A percentile compares a stretch with the other conserved stretches of the same genome.
Evolutionary conservation across 2,113 vertebrate genomes (phyloP).

Genomic region (Fukomys damarensis): DNA sequence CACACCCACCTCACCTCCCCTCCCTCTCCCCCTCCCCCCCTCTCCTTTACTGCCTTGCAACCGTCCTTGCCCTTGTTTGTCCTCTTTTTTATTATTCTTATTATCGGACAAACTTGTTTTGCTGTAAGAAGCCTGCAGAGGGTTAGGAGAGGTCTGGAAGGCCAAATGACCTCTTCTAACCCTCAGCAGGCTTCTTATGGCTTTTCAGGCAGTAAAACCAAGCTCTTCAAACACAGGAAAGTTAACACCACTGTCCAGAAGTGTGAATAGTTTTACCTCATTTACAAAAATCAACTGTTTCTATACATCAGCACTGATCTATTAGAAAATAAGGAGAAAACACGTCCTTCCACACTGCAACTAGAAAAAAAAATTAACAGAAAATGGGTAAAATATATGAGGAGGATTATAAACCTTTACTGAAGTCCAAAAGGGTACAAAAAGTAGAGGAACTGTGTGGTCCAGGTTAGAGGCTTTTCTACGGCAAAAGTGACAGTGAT

Average conservation of each 20-base stretch:
- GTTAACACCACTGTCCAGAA: background rate
- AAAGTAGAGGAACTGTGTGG: background rate
- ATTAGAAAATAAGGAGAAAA: background rate
- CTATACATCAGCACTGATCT: background rate
- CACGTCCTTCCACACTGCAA: background rate
- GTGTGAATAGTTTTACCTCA: background rate
- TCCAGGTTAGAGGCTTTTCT: background rate
- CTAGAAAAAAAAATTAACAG: background rate
- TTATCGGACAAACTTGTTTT: background rate
- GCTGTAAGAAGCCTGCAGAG: too few species aligned
- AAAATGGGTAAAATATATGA: background rate
- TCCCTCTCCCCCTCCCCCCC: too few species aligned
- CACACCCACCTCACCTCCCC: background rate
- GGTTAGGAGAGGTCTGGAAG: too few species aligned
- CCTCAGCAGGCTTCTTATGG: background rate
- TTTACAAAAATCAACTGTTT: background rate
- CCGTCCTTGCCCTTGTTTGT: background rate
- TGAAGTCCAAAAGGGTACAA: background rate
- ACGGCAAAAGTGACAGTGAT: background rate
- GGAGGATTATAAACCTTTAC: background rate
- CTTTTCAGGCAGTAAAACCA: background rate
- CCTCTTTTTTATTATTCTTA: background rate
- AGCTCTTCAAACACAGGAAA: background rate
- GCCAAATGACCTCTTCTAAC: too few species aligned
- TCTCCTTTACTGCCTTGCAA: background rate